These are phyloP conservation scores for Ursus arctos DNA, from an alignment of 2,113 vertebrate species.

Conservation along the genomic window DNA sequence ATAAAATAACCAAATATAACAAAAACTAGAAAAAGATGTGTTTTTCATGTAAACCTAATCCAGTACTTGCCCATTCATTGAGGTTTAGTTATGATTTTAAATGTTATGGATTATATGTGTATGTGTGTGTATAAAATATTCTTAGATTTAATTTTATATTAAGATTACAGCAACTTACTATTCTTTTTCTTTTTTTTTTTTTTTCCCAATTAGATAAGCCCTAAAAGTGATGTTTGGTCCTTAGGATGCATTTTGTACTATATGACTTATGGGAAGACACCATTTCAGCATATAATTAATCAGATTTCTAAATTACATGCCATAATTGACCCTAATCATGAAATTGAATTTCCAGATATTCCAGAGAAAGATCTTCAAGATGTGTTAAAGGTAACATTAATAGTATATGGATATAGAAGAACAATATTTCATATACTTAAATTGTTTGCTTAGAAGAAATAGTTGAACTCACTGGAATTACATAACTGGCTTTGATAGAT, in stretches of 20 bases:
- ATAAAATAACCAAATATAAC: conserved; percentile 18
- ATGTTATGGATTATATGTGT: neutral
- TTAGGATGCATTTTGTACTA: conserved; percentile 98
- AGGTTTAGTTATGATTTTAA: conserved; percentile 37
- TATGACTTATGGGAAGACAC: conserved; percentile 98
- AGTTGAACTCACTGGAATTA: neutral
- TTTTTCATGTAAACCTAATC: neutral
- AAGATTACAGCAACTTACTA: conserved; percentile 35
- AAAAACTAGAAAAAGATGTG: conserved; percentile 35
- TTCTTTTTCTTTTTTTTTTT: neutral
- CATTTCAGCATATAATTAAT: conserved; percentile 97
- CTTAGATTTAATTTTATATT: conserved; percentile 31
- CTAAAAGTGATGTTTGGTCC: conserved; percentile 98
- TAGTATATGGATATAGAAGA: neutral
- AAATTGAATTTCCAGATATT: conserved; percentile 95
- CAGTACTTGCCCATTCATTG: neutral
- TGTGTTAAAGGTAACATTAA: conserved; percentile 93
- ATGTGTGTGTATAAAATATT: neutral
- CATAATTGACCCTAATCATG: conserved; percentile 94
- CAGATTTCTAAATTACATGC: conserved; percentile 96
- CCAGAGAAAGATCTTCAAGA: conserved; percentile 96
- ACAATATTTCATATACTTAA: neutral
- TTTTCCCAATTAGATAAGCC: conserved; percentile 91
- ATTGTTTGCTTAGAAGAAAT: conserved; percentile 43
- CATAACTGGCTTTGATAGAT: neutral